These are phyloP conservation scores for Limnephilus marmoratus DNA, from an alignment of 2,888 invertebrate species.

Conservation along the genomic window DNA sequence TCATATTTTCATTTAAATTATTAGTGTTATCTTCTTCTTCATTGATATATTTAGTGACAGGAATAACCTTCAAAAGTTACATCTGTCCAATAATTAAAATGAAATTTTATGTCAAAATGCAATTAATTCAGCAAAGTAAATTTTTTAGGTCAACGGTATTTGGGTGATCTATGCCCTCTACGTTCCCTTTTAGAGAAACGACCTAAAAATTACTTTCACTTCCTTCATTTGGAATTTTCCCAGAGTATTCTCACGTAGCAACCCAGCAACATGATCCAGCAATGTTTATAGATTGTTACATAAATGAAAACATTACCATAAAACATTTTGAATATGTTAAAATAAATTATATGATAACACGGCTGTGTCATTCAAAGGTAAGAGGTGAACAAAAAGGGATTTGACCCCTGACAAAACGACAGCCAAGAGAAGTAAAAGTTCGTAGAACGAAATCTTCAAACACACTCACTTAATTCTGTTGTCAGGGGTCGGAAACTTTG, in stretches of 20 bases:
- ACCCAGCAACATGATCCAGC: background rate
- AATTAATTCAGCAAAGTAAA: background rate
- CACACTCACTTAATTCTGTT: background rate
- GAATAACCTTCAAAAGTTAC: too few relatives aligned
- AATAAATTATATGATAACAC: background rate
- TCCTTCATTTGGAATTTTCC: background rate
- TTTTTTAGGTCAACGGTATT: background rate
- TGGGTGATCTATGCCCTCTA: background rate
- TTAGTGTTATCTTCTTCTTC: too few relatives aligned
- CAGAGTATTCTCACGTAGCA: background rate
- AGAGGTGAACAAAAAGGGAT: background rate
- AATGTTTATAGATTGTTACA: background rate
- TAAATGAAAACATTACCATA: slow-evolving; percentile 9
- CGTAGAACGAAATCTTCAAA: background rate
- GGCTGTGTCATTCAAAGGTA: background rate
- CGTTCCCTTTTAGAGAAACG: background rate
- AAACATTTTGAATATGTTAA: background rate
- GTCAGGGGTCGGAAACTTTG: background rate
- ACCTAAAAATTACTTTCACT: background rate
- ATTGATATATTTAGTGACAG: too few relatives aligned
- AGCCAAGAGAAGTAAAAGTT: background rate
- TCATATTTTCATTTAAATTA: too few relatives aligned
- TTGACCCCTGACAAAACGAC: slow-evolving; percentile 6
- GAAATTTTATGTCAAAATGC: too few relatives aligned
- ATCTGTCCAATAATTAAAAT: too few relatives aligned